Conservation (phyloP, 2,113 vertebrate genomes). For the Sminthopsis crassicaudata region DNA sequence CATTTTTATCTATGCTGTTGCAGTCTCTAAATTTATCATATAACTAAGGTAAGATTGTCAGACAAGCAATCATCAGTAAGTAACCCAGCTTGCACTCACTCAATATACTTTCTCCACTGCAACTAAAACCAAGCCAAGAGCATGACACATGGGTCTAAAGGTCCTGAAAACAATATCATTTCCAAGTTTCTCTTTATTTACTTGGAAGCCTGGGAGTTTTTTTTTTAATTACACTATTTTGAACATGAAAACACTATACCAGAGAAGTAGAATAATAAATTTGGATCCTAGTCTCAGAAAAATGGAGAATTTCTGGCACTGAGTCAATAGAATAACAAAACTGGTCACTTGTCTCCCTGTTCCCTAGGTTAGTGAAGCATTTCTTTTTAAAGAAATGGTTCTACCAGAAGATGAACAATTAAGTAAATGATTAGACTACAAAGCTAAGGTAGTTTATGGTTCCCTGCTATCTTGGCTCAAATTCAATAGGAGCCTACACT, state of each 20-base stretch:
- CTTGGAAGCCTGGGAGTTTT: slow-evolving; percentile 31
- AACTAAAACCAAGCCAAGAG: slow-evolving; percentile 48
- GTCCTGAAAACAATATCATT: slow-evolving; percentile 57
- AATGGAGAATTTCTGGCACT: slow-evolving; percentile 45
- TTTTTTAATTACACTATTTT: slow-evolving; percentile 60
- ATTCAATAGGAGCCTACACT: slow-evolving; percentile 1
- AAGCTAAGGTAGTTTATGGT: slow-evolving; percentile 36
- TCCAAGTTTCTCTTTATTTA: slow-evolving; percentile 44
- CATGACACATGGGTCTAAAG: slow-evolving; percentile 49
- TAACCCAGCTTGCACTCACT: neutral
- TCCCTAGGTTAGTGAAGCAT: slow-evolving; percentile 54
- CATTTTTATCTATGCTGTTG: neutral
- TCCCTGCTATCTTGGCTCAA: slow-evolving; percentile 39
- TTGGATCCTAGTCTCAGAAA: slow-evolving; percentile 49
- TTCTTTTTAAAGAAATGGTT: slow-evolving; percentile 58
- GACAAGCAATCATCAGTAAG: slow-evolving; percentile 1
- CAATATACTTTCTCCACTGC: slow-evolving; percentile 32
- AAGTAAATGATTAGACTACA: slow-evolving; percentile 54
- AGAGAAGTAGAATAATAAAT: slow-evolving; percentile 44
- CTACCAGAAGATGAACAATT: slow-evolving; percentile 38
- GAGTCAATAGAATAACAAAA: slow-evolving; percentile 57
- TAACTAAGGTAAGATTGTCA: neutral
- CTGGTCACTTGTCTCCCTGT: slow-evolving; percentile 34
- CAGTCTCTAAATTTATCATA: neutral
- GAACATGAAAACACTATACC: slow-evolving; percentile 46